Conservation (phyloP, 1,140 invertebrate genomes). For the Aricia agestis region DNA sequence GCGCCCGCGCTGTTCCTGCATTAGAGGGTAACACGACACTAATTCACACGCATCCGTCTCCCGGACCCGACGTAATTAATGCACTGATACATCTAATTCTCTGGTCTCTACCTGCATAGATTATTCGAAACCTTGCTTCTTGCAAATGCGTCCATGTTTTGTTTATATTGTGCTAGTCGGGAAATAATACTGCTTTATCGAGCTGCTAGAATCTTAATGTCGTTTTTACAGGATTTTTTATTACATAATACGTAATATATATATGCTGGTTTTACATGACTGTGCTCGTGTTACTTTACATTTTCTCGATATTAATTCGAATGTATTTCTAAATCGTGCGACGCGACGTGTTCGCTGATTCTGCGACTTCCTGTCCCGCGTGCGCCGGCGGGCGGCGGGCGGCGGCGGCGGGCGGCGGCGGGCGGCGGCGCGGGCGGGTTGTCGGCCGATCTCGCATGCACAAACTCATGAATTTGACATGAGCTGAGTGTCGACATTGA, state of each 20-base stretch:
- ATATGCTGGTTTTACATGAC: no score
- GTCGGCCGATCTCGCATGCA: not conserved
- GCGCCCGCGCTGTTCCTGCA: conserved; percentile 36
- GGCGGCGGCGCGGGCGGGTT: not conserved
- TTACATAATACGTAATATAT: no score
- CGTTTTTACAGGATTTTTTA: no score
- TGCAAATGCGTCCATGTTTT: not conserved
- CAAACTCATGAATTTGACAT: not conserved
- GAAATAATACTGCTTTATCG: no score
- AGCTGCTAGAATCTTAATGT: no score
- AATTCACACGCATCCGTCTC: conserved; percentile 34
- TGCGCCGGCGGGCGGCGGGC: no score
- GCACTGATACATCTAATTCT: not conserved
- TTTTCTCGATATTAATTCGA: conserved; percentile 2
- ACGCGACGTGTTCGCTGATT: not conserved
- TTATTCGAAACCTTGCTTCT: not conserved
- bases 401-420: no score
- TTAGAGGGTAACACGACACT: conserved; percentile 41
- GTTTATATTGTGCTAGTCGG: not conserved
- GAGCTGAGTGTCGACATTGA: not conserved
- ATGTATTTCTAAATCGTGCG: not conserved
- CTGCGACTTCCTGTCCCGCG: not conserved
- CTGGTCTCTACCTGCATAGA: not conserved
- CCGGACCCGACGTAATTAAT: not conserved
- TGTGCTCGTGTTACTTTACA: not conserved